Evolutionary conservation across 2,888 invertebrate genomes (phyloP).

Genomic region (Girardia tigrina): DNA sequence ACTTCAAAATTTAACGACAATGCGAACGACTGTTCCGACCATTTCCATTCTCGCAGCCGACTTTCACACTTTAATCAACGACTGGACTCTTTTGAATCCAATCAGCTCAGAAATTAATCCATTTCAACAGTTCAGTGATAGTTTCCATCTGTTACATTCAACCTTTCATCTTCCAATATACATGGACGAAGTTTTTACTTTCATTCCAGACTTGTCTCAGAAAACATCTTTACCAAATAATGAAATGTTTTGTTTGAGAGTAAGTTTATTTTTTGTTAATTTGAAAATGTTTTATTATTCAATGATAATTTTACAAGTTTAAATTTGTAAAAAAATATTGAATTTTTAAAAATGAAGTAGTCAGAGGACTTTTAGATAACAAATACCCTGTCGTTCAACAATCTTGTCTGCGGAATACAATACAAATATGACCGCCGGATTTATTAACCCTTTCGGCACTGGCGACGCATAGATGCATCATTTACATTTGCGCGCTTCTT

Average conservation of each 20-base stretch:
- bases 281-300: too few species aligned
- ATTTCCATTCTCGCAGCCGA: not conserved
- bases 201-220: not conserved
- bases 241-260: conserved; percentile 5
- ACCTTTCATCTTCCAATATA: conserved; percentile 28
- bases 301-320: too few species aligned
- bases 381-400: too few species aligned
- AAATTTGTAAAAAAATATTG: too few species aligned
- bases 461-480: too few species aligned
- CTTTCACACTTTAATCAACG: not conserved
- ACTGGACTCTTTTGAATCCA: not conserved
- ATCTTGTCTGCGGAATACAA: too few species aligned
- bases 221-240: not conserved
- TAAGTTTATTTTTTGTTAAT: too few species aligned
- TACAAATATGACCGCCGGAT: too few species aligned
- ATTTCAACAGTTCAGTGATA: conserved; percentile 14
- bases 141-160: conserved; percentile 25
- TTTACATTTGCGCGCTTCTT: too few species aligned
- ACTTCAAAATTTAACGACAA: not conserved
- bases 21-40: not conserved
- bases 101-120: not conserved
- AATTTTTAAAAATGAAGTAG: too few species aligned
- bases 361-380: too few species aligned
- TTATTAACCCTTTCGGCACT: too few species aligned
- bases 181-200: conserved; percentile 9